Conservation (phyloP, 2,888 invertebrate species). For the Caenorhabditis doughertyi region DNA sequence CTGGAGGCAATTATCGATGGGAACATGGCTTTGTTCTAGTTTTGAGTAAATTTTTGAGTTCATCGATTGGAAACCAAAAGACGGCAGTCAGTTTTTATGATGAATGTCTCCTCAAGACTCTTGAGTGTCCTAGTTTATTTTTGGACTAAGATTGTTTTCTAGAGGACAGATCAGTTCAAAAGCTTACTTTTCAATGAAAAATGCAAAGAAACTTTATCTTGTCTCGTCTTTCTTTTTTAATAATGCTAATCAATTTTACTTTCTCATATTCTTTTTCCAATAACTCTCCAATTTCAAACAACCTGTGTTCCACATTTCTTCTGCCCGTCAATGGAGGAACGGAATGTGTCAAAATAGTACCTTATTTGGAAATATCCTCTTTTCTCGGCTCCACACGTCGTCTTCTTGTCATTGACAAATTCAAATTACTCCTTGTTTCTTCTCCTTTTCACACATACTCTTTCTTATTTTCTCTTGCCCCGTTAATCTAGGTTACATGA, state of each 20-base stretch:
- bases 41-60: too few relatives aligned
- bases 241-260: background rate
- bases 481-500: constrained; percentile 46
- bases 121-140: background rate
- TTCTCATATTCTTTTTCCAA: background rate
- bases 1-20: too few relatives aligned
- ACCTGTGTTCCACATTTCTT: background rate
- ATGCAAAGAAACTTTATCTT: too few relatives aligned
- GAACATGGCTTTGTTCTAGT: too few relatives aligned
- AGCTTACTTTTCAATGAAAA: too few relatives aligned
- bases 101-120: constrained; percentile 7
- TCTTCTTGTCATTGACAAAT: constrained; percentile 35
- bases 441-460: constrained; percentile 10
- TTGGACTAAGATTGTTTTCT: too few relatives aligned
- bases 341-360: constrained; percentile 31
- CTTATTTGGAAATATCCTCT: constrained; percentile 18
- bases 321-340: too few relatives aligned
- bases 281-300: background rate
- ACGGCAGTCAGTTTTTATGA: constrained; percentile 14
- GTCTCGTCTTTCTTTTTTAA: background rate
- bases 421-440: constrained; percentile 34
- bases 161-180: too few relatives aligned
- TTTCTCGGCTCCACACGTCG: constrained; percentile 13
- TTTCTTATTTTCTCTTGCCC: background rate
- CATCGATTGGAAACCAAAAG: background rate